Evolutionary conservation across 1,140 invertebrate species (phyloP), one percentile per base, ranked within the genome.

Genomic region (Calosoma granatense): DNA sequence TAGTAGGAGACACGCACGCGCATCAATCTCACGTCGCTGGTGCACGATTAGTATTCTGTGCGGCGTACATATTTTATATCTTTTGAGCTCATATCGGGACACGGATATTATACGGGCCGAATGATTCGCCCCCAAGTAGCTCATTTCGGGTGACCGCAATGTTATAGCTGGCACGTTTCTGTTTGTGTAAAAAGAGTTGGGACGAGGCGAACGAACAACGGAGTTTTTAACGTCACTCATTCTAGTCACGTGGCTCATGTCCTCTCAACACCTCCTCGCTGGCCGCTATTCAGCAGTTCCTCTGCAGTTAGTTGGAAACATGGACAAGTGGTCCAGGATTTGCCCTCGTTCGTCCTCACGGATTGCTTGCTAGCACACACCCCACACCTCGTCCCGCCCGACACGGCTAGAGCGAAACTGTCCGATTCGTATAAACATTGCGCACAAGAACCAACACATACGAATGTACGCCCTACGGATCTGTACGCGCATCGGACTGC

Each of bases 11-110:
- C 26, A 36, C 26, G 26, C 26, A 36, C 41, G 41, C 6, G 15
- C 41, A 47, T 47, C 41, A 47, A 47, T 47, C 41, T 47, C 41
- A 47, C 41, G 41, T 47, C 41, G 9, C 3, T 9, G 15, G 41
- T 6, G 4, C 9, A 3, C 41, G 15, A 17, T 47, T 47, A 47
- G 41, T 47, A 47, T 47, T 47, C 41, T 17, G 15, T 3, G 41
- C 41, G 15, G 41, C 41, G 41, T 47, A 47, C 41, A 47, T 47
- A 47, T 47, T 47, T 47, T 47, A 47, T 47, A 47, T 47, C 41
- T 47, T 47, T 47, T 47, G 41, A 47, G 41, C 41, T 47, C 41
- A 47, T 47, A 47, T 47, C 41, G 41, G 41, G 41, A 47, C 41
- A 47, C 41, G 41, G 41, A 47, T 47, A 47, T 47, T 47, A 47